A percentile compares a stretch with the other conserved stretches of the same genome.
Evolutionary conservation across 2,797 vertebrate genomes (phyloP).

Genomic region (Enteromius treurensis): DNA sequence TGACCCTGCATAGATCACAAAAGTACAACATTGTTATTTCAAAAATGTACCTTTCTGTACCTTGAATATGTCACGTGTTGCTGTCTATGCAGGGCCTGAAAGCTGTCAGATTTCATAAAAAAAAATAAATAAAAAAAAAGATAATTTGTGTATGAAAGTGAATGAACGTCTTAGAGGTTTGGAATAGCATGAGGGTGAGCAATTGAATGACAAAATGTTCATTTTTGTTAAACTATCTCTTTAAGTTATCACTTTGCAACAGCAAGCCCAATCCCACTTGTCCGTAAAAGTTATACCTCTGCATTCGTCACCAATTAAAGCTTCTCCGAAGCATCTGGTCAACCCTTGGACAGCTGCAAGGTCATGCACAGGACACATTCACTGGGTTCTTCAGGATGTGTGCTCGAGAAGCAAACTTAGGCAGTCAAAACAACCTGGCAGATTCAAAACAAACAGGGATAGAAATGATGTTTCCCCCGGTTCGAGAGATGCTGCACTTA

Average conservation of each 20-base stretch:
- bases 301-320: slow-evolving; percentile 31
- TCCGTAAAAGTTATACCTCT: slow-evolving; percentile 12
- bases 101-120: background rate
- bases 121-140: background rate
- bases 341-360: slow-evolving; percentile 30
- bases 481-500: slow-evolving; percentile 22
- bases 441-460: slow-evolving; percentile 59
- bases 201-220: background rate
- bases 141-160: background rate
- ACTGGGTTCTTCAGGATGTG: slow-evolving; percentile 49
- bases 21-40: background rate
- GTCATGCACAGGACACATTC: slow-evolving; percentile 53
- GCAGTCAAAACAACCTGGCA: slow-evolving; percentile 57
- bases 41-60: too few relatives aligned
- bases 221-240: background rate
- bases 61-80: too few relatives aligned
- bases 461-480: slow-evolving; percentile 25
- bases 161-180: background rate
- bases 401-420: slow-evolving; percentile 49
- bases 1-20: background rate
- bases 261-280: background rate
- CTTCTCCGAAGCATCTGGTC: slow-evolving; percentile 27
- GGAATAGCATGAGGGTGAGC: background rate
- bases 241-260: background rate
- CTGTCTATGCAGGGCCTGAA: too few relatives aligned